These are phyloP conservation scores for Euglossa dilemma DNA, from an alignment of 1,140 invertebrate genomes.

Conservation along the genomic window DNA sequence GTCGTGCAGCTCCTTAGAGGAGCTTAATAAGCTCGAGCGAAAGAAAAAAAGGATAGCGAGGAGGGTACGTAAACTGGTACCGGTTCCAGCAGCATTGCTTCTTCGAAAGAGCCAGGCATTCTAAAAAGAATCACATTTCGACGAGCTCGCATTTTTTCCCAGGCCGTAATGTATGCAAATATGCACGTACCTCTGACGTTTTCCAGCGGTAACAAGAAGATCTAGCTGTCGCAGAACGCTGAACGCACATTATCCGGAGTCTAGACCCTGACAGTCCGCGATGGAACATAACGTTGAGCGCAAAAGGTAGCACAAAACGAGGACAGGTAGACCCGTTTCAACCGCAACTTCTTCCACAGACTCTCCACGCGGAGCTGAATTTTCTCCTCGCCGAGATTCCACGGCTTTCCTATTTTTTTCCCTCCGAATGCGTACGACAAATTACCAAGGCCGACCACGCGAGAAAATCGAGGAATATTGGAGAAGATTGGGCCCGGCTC, in stretches of 20 bases:
- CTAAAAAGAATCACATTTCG: neutral
- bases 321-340: neutral
- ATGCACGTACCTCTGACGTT: neutral
- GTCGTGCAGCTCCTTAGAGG: neutral
- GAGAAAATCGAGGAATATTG: too few relatives aligned
- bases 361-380: neutral
- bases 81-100: neutral
- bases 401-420: too few relatives aligned
- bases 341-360: neutral
- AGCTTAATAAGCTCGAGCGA: neutral
- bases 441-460: neutral
- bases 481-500: too few relatives aligned
- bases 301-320: neutral
- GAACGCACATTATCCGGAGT: neutral
- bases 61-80: neutral
- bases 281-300: neutral
- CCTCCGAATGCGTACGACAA: neutral
- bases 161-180: constrained; percentile 6
- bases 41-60: neutral
- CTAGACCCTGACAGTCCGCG: neutral
- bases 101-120: neutral
- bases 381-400: neutral
- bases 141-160: neutral
- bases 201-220: neutral
- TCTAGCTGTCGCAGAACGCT: neutral